Percentiles rank a stretch among this genome's conserved stretches.
Evolutionary conservation across 2,797 vertebrate genomes (phyloP).

Genomic region (Eurystomus glaucurus): DNA sequence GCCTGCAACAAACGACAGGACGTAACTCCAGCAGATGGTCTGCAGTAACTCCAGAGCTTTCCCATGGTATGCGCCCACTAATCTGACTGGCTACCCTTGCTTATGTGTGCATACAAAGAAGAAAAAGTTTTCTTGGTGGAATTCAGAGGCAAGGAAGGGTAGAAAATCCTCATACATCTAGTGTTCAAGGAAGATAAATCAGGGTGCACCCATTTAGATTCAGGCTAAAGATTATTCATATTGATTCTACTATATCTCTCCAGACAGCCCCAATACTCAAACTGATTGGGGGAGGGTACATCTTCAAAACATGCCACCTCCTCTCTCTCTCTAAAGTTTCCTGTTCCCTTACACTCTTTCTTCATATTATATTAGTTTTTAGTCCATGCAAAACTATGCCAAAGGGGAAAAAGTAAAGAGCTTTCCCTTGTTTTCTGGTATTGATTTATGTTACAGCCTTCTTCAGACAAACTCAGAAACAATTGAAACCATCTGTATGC

Average conservation of each 20-base stretch:
- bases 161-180: background rate
- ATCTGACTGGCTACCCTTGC: background rate
- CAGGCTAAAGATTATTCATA: background rate
- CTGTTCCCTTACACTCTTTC: background rate
- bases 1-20: background rate
- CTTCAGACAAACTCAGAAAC: conserved; percentile 75
- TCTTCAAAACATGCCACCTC: conserved; percentile 16
- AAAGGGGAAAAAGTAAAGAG: conserved; percentile 41
- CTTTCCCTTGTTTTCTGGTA: conserved; percentile 71
- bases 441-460: conserved; percentile 68
- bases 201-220: background rate
- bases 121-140: background rate
- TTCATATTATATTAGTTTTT: conserved; percentile 33
- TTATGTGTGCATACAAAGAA: background rate
- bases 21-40: conserved; percentile 5
- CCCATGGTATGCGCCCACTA: background rate
- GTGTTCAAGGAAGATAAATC: conserved; percentile 44
- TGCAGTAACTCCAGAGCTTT: conserved; percentile 15
- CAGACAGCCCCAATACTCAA: background rate
- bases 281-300: background rate
- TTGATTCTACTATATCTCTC: background rate
- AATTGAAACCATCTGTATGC: conserved; percentile 85
- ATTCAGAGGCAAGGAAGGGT: background rate
- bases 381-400: conserved; percentile 42
- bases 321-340: conserved; percentile 9